phyloP scores from a whole-genome alignment of 1,140 invertebrate genomes.

The Calliopsis andreniformis region DNA sequence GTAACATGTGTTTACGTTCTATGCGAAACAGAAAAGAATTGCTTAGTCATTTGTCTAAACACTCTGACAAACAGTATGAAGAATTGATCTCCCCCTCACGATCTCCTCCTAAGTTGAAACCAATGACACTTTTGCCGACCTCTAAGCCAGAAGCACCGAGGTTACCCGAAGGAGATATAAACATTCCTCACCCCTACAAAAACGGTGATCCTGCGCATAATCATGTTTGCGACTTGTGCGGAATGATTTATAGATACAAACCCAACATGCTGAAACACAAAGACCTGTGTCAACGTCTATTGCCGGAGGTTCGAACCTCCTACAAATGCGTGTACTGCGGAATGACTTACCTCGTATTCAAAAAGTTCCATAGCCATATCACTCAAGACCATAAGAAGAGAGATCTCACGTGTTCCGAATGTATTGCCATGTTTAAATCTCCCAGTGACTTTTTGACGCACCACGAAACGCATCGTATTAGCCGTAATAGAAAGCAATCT shows the following conservation, averaged over 20 bases:
- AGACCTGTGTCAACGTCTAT: constrained; percentile 67
- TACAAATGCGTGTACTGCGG: constrained; percentile 75
- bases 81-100: constrained; percentile 58
- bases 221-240: constrained; percentile 76
- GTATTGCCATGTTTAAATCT: constrained; percentile 54
- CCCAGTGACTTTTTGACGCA: constrained; percentile 71
- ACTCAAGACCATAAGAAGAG: constrained; percentile 70
- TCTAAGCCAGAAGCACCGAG: background rate
- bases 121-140: constrained; percentile 47
- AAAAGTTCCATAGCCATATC: constrained; percentile 75
- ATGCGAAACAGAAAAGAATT: constrained; percentile 74
- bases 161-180: background rate
- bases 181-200: constrained; percentile 66
- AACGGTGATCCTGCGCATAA: constrained; percentile 76
- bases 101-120: constrained; percentile 63
- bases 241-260: constrained; percentile 78
- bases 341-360: constrained; percentile 77
- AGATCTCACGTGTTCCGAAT: constrained; percentile 71
- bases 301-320: constrained; percentile 63
- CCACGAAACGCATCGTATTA: constrained; percentile 65
- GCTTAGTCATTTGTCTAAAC: constrained; percentile 72
- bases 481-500: background rate
- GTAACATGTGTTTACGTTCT: constrained; percentile 78
- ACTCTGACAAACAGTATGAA: constrained; percentile 73
- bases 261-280: constrained; percentile 76